A percentile compares a stretch with the other conserved stretches of the same genome.
Evolutionary conservation across 1,140 invertebrate species (phyloP).

Genomic region (Pararge aegeria): DNA sequence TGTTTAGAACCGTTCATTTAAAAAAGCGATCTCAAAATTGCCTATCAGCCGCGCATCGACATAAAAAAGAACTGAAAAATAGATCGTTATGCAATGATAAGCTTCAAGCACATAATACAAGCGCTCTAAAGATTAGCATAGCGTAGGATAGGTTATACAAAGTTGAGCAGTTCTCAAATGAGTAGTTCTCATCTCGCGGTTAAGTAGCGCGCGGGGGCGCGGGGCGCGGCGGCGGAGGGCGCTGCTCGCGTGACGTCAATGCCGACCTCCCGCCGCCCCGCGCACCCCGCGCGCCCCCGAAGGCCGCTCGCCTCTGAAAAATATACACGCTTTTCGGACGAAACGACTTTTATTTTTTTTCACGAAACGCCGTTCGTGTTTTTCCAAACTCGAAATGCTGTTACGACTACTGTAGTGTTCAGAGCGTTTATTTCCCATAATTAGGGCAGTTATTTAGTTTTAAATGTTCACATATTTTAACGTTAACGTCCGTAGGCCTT

Average conservation of each 20-base stretch:
- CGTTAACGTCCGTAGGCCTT: too few species aligned
- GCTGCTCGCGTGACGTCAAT: slow-evolving; percentile 65
- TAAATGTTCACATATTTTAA: too few species aligned
- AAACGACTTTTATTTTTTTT: slow-evolving; percentile 28
- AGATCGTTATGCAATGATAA: too few species aligned
- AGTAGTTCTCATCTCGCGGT: slow-evolving; percentile 50
- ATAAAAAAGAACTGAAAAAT: too few species aligned
- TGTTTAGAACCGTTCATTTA: too few species aligned
- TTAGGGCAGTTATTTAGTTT: too few species aligned
- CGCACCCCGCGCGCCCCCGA: slow-evolving; percentile 45
- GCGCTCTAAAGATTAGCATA: not conserved
- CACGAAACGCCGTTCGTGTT: too few species aligned
- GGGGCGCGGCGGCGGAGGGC: slow-evolving; percentile 30
- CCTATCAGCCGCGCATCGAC: too few species aligned
- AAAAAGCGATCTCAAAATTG: too few species aligned
- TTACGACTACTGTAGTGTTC: not conserved
- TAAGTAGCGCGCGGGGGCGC: slow-evolving; percentile 52
- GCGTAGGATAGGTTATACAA: not conserved
- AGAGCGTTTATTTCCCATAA: too few species aligned
- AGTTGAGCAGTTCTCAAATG: slow-evolving; percentile 35
- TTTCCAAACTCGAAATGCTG: not conserved
- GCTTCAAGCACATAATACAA: too few species aligned
- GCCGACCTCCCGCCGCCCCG: slow-evolving; percentile 58
- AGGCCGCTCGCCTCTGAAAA: slow-evolving; percentile 66
- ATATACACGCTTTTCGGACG: slow-evolving; percentile 68